phyloP scores from a whole-genome alignment of 2,113 vertebrate species.

The Hippocampus zosterae region DNA sequence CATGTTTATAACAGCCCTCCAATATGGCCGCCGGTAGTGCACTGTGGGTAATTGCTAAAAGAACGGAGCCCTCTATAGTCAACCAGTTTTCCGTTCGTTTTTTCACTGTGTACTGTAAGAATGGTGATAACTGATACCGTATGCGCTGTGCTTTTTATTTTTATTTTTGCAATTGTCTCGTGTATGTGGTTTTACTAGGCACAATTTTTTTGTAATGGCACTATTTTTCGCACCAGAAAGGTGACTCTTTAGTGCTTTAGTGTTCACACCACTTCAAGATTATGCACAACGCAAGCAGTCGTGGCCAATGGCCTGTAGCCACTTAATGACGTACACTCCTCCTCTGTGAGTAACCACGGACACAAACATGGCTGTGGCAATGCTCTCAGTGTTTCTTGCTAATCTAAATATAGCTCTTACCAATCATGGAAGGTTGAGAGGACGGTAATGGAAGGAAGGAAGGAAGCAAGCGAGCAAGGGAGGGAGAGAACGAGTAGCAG shows the following conservation, averaged over 20 bases:
- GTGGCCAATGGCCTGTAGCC: conserved; percentile 24
- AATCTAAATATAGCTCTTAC: conserved; percentile 57
- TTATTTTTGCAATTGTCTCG: not conserved
- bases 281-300: conserved; percentile 41
- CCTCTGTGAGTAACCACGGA: conserved; percentile 23
- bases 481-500: conserved; percentile 3
- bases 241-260: not conserved
- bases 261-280: conserved; percentile 6
- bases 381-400: conserved; percentile 28
- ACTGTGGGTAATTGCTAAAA: no score
- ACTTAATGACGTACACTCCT: conserved; percentile 25
- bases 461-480: conserved; percentile 3
- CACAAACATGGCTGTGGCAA: conserved; percentile 12
- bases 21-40: no score
- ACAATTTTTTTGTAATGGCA: conserved; percentile 9
- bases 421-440: conserved; percentile 29
- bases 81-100: conserved; percentile 27
- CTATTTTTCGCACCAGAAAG: not conserved
- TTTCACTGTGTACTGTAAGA: conserved; percentile 40
- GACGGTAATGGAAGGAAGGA: conserved; percentile 42
- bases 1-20: no score
- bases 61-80: no score
- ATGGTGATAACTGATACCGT: conserved; percentile 12
- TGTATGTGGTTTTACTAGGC: not conserved
- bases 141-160: not conserved